Evolutionary conservation across 2,888 invertebrate species (phyloP), one percentile per base, ranked within the genome.

Genomic region (Rosalia funebris): DNA sequence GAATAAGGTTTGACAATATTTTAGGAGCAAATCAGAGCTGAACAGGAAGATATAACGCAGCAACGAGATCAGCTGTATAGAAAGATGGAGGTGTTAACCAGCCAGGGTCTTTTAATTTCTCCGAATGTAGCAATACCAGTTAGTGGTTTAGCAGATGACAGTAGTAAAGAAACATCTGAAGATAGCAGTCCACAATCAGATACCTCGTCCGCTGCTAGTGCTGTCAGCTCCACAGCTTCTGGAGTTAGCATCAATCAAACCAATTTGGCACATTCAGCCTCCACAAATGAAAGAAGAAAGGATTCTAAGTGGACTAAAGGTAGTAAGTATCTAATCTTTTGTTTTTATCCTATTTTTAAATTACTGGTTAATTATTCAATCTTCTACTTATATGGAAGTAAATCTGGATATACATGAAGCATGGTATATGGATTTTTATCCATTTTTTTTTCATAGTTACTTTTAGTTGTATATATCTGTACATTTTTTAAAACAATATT

Each of bases 61-160:
- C 96, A 96, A 78, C 85, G 96, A n/a, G 96, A 97, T 73, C 91
- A 95, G 71, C 83, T 97, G 9, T 96, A 93, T 77, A 85, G 95
- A 47, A 90, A 95, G 79, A 86, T 96, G 79, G 96, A 97, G 77
- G 85, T 92, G 46, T 82, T 96, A 37, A 89, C 91, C 56, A 88
- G 87, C 64, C 91, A 92, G 78, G 92, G 92, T 1, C 83, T 91
- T 46, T 79, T 89, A 41, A 82, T 89, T 17, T 87, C 88, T 7
- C 86, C 89, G 3, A 87, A 86, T 68, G 83, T 84, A 10, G 81
- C 83, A 0, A 76, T 85, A 62, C 82, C 84, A 10, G 83, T 85
- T 16, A 79, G 84, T 2, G 78, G 74, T 1, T 71, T 81, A 14
- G 77, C 80, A 60, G 79, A 81, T 57, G 75, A 81, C 65, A 79